Evolutionary conservation across 1,140 invertebrate species (phyloP), one percentile per base, ranked within the genome.

Genomic region (Pomacea maculata): DNA sequence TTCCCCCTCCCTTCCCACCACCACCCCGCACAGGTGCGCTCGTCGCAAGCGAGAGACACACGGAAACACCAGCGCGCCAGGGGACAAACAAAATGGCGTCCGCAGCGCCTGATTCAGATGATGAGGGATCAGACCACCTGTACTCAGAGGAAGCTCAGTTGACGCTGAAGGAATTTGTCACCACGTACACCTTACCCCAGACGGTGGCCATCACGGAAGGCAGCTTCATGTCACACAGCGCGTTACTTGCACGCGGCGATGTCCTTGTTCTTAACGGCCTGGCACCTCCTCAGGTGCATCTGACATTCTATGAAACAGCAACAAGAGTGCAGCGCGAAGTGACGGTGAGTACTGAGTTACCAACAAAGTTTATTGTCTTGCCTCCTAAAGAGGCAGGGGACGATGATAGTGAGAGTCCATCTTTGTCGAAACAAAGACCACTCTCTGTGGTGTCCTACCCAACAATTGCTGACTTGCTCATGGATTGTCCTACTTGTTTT

Each of bases 401-500:
- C 11, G 19, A 65, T 17, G 77, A 76, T 9, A 21, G 15, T 14
- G 77, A 71, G 17, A 29, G 19, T 61, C 29, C 17, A 17, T 11
- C 45, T n/a, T 25, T 29, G 63, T 54, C n/a, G 14, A 72, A 25
- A 25, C 34, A 45, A 1, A 73, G 80, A 55, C 68, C 78, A 14
- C 54, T 68, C 29, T 82, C 82, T 4, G 75, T 80, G 72, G 52
- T 82, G 19, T 70, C 78, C 15, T 85, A 85, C 73, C 80, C 82
- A 71, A 80, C 84, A 34, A 75, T 85, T 11, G 70, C 77, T 52
- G 84, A 85, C 64, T 75, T 85, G 25, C 64, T 85, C n/a, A 19
- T 82, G 72, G 84, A 85, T 63, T 82, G 84, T 63, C 84, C 84
- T 19, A 85, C 84, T 12, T 80, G 78, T 45, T 85, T 85, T 71